Conservation (phyloP, 2,113 vertebrate species). For the Daubentonia madagascariensis region DNA sequence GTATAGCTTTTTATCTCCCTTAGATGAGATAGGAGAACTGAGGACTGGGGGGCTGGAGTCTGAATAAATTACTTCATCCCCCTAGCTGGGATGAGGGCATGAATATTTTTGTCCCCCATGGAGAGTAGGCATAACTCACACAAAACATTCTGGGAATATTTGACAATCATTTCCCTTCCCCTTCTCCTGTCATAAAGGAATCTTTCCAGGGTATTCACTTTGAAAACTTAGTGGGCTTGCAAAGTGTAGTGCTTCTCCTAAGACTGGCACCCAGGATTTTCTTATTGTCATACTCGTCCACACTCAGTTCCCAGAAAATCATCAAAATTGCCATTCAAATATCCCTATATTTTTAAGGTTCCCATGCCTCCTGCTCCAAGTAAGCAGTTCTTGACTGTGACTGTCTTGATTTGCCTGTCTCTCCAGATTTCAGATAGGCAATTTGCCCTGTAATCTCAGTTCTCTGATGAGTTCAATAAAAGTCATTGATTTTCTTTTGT, state of each 20-base stretch:
- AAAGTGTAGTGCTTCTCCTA: not conserved
- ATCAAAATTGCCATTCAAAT: not conserved
- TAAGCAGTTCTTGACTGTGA: not conserved
- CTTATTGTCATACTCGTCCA: not conserved
- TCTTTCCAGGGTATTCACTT: not conserved
- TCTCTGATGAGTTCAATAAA: slow-evolving; percentile 50
- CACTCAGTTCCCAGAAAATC: not conserved
- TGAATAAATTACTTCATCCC: not conserved
- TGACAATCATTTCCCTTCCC: not conserved
- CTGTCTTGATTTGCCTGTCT: not conserved
- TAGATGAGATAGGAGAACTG: slow-evolving; percentile 9
- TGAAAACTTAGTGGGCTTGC: not conserved
- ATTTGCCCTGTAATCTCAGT: slow-evolving; percentile 42
- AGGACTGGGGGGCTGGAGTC: not conserved
- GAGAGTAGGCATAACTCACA: not conserved
- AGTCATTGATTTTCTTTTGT: slow-evolving; percentile 57
- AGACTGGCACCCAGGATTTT: not conserved
- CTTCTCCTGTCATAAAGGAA: not conserved
- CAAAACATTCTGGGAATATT: not conserved
- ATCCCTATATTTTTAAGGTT: not conserved
- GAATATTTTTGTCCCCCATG: not conserved
- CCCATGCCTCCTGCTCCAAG: not conserved
- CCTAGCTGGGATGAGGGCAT: not conserved
- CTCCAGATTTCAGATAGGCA: not conserved
- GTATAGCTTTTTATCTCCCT: not conserved